Percentiles rank a stretch among this genome's conserved stretches.
These are phyloP conservation scores for Urosaurus nigricauda DNA, from an alignment of 2,797 vertebrate genomes.

Conservation along the genomic window DNA sequence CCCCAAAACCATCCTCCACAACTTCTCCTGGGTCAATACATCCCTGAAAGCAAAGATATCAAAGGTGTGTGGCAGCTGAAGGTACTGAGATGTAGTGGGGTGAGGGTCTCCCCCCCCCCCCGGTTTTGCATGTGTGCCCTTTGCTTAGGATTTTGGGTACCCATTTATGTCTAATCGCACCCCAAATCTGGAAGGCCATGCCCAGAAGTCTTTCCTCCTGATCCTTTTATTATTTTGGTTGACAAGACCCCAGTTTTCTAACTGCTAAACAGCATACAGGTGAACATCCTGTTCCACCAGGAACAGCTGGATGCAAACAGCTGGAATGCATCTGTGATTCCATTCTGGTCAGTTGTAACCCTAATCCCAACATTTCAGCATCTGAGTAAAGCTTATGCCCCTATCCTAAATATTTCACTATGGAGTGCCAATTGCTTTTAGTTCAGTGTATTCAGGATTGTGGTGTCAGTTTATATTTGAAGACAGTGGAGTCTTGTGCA, in stretches of 20 bases:
- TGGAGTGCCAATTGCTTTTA: background rate
- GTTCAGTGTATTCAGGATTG: background rate
- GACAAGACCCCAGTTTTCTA: background rate
- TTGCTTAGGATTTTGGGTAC: background rate
- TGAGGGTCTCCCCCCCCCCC: background rate
- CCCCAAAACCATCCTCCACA: conserved; percentile 12
- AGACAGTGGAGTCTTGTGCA: background rate
- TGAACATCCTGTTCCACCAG: background rate
- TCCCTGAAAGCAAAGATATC: conserved; percentile 3
- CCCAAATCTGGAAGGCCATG: background rate
- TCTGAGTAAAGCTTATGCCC: background rate
- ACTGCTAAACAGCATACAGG: background rate
- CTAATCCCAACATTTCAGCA: background rate
- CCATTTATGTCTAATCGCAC: background rate
- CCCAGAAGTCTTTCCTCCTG: background rate
- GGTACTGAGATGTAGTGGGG: background rate
- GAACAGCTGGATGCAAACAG: conserved; percentile 10
- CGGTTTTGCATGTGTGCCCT: background rate
- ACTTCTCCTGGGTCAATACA: conserved; percentile 25
- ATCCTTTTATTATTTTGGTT: background rate
- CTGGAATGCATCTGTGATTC: conserved; percentile 9
- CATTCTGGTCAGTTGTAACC: background rate
- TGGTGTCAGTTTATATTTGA: background rate
- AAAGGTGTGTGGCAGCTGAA: background rate
- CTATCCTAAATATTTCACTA: conserved; percentile 5